Percentiles rank a stretch among this genome's conserved stretches.
phyloP scores from a whole-genome alignment of 2,888 invertebrate species.

The Muschampia plurimacula region DNA sequence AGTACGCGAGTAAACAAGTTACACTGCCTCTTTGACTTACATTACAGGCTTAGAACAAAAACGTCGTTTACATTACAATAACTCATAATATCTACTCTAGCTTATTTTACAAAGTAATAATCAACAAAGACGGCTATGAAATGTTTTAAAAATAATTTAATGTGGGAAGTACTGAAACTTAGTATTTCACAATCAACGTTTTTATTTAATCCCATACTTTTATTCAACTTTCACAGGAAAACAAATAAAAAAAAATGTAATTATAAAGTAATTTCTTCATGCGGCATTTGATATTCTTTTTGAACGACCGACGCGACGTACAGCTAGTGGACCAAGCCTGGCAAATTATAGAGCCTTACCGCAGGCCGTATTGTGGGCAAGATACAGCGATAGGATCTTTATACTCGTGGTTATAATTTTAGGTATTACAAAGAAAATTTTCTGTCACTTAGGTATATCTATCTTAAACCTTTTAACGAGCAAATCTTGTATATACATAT shows the following conservation, averaged over 20 bases:
- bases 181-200: too few relatives aligned
- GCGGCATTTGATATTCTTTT: conserved; percentile 35
- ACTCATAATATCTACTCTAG: conserved; percentile 9
- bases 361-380: conserved; percentile 62
- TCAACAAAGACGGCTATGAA: neutral
- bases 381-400: conserved; percentile 63
- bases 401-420: conserved; percentile 17
- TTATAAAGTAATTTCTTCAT: conserved; percentile 71
- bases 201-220: neutral
- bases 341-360: conserved; percentile 78
- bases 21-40: conserved; percentile 65
- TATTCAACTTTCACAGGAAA: neutral
- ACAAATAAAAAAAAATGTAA: neutral
- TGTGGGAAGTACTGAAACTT: neutral
- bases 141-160: neutral
- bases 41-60: conserved; percentile 49
- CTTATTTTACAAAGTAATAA: conserved; percentile 43
- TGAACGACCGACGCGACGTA: conserved; percentile 49
- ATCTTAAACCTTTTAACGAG: too few relatives aligned
- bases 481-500: too few relatives aligned
- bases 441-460: too few relatives aligned
- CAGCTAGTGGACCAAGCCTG: conserved; percentile 57
- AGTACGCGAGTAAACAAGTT: conserved; percentile 71
- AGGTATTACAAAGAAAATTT: neutral
- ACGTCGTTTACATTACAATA: conserved; percentile 56